Evolutionary conservation across 1,140 invertebrate genomes (phyloP).

Genomic region (Sitophilus oryzae): DNA sequence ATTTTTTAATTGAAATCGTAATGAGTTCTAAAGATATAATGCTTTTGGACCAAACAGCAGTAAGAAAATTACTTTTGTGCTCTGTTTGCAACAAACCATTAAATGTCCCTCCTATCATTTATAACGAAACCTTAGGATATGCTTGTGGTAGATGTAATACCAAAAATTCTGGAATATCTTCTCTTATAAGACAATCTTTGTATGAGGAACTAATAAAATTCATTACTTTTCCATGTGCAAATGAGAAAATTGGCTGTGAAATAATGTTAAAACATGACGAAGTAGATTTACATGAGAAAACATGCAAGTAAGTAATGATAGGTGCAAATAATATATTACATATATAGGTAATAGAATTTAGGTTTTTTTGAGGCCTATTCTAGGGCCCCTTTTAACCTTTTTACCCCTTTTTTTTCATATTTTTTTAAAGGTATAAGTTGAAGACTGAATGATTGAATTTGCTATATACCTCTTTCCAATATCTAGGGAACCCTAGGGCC

Average conservation of each 20-base stretch:
- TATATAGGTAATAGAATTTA: background rate
- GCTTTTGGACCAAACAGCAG: no score
- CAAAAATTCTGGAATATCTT: background rate
- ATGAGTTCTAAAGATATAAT: no score
- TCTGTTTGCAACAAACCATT: conserved; percentile 16
- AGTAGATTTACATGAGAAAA: conserved; percentile 20
- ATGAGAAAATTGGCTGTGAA: conserved; percentile 20
- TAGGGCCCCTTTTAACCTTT: no score
- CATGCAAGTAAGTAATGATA: conserved; percentile 11
- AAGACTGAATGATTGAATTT: no score
- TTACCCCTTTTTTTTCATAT: no score
- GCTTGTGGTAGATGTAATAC: conserved; percentile 23
- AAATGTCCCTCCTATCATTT: conserved; percentile 22
- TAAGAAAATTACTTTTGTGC: no score
- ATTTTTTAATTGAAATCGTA: no score
- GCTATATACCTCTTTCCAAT: no score
- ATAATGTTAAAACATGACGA: conserved; percentile 12
- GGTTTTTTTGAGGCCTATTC: background rate
- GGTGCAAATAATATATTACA: background rate
- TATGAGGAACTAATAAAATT: conserved; percentile 17
- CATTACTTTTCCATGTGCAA: conserved; percentile 23
- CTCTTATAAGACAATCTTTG: conserved; percentile 10
- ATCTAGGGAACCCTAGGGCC: no score
- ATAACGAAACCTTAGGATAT: conserved; percentile 7
- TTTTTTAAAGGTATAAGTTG: no score